phyloP scores from a whole-genome alignment of 37 sponge, comb jelly and placozoan genomes.

The Mnemiopsis leidyi region DNA sequence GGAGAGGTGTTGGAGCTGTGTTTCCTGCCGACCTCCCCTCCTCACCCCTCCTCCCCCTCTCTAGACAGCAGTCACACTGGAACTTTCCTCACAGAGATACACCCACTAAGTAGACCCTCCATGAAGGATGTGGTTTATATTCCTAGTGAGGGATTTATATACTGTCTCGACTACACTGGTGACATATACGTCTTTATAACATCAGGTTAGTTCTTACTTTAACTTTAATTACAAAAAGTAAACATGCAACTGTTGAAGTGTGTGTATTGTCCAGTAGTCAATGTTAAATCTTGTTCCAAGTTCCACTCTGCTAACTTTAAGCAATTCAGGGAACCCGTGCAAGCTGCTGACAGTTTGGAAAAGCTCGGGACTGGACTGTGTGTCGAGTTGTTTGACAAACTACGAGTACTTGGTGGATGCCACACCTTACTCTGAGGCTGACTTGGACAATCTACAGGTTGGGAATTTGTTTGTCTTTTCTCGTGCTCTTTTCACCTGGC shows the following conservation, averaged over 20 bases:
- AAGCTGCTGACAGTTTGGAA: constrained; percentile 35
- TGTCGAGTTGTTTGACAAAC: constrained; percentile 39
- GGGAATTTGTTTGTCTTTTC: too few relatives aligned
- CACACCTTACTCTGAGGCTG: constrained; percentile 53
- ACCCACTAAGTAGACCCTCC: background rate
- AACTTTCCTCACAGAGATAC: constrained; percentile 51
- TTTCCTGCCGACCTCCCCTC: background rate
- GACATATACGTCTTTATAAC: constrained; percentile 40
- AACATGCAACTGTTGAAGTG: too few relatives aligned
- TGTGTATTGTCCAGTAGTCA: too few relatives aligned
- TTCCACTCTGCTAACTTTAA: background rate
- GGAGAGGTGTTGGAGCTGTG: constrained; percentile 58
- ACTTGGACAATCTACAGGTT: constrained; percentile 39
- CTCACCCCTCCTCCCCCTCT: background rate
- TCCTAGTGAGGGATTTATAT: constrained; percentile 61
- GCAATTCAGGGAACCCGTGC: constrained; percentile 36
- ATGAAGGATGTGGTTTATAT: constrained; percentile 30
- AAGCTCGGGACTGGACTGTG: background rate
- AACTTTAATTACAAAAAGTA: too few relatives aligned
- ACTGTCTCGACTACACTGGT: constrained; percentile 48
- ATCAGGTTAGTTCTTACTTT: background rate
- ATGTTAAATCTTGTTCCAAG: too few relatives aligned
- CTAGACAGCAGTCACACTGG: background rate
- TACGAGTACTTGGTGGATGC: constrained; percentile 63
- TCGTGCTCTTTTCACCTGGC: too few relatives aligned